phyloP scores from a whole-genome alignment of 2,113 vertebrate species.

The Malaclemys terrapin region DNA sequence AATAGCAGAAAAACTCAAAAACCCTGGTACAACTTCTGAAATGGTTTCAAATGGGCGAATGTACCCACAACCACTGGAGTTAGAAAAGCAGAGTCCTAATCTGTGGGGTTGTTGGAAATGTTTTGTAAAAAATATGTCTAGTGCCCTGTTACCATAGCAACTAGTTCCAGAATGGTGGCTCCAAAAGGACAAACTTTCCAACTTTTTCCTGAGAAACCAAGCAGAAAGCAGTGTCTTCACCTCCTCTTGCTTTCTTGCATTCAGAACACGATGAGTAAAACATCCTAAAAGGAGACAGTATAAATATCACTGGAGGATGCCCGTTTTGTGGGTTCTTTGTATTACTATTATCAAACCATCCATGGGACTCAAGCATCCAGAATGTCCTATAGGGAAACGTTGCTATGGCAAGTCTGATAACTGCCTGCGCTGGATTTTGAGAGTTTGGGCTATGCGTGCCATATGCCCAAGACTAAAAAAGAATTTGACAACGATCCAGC shows the following conservation, averaged over 20 bases:
- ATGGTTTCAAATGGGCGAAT: not conserved
- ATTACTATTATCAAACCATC: no score
- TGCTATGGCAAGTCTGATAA: not conserved
- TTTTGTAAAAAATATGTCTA: no score
- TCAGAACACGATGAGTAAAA: not conserved
- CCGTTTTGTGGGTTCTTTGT: not conserved
- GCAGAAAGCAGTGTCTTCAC: not conserved
- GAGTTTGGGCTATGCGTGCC: not conserved
- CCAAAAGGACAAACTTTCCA: no score
- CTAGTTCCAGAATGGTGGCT: no score
- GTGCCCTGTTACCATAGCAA: no score
- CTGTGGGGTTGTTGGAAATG: not conserved
- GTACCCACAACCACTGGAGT: not conserved
- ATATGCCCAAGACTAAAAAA: not conserved
- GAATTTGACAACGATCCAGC: not conserved
- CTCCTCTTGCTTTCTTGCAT: not conserved
- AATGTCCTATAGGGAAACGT: not conserved
- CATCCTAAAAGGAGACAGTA: not conserved
- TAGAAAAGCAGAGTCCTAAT: not conserved
- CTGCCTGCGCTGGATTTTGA: not conserved
- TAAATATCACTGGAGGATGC: not conserved
- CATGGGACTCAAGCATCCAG: not conserved
- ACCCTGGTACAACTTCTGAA: not conserved
- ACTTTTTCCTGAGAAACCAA: not conserved
- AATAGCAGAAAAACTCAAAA: constrained; percentile 10